Percentiles rank a stretch among this genome's conserved stretches.
These are phyloP conservation scores for Pyxicephalus adspersus DNA, from an alignment of 2,113 vertebrate genomes.

Conservation along the genomic window DNA sequence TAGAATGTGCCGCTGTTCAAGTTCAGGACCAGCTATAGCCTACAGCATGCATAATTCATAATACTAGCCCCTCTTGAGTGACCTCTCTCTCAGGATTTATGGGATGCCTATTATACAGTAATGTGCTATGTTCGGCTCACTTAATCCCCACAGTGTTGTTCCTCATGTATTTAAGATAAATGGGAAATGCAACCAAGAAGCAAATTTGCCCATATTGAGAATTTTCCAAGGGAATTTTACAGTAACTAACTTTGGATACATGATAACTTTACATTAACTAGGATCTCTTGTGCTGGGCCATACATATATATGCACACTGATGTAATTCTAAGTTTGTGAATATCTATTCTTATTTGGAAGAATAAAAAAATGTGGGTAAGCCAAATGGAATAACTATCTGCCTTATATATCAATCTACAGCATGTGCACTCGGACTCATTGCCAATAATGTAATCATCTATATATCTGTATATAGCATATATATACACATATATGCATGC, in stretches of 20 bases:
- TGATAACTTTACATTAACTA: background rate
- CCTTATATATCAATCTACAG: background rate
- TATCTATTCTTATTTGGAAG: no score
- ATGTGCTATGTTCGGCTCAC: background rate
- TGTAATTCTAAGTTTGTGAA: no score
- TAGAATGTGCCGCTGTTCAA: background rate
- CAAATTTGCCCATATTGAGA: background rate
- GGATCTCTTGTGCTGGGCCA: background rate
- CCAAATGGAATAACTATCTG: background rate
- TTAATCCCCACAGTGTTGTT: slow-evolving; percentile 9
- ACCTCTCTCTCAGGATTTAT: slow-evolving; percentile 24
- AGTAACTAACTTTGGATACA: background rate
- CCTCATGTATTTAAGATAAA: slow-evolving; percentile 1
- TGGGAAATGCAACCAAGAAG: background rate
- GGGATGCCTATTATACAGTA: slow-evolving; percentile 19
- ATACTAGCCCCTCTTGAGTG: background rate
- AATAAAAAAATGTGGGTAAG: no score
- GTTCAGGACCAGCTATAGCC: background rate
- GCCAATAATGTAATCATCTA: background rate
- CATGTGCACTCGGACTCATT: no score
- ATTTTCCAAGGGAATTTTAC: background rate
- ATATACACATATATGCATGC: background rate
- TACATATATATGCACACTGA: background rate
- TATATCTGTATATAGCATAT: background rate
- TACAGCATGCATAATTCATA: slow-evolving; percentile 17